Percentiles rank a stretch among this genome's conserved stretches.
These are phyloP conservation scores for Hofmannophila pseudospretella DNA, from an alignment of 2,888 invertebrate species.

Conservation along the genomic window DNA sequence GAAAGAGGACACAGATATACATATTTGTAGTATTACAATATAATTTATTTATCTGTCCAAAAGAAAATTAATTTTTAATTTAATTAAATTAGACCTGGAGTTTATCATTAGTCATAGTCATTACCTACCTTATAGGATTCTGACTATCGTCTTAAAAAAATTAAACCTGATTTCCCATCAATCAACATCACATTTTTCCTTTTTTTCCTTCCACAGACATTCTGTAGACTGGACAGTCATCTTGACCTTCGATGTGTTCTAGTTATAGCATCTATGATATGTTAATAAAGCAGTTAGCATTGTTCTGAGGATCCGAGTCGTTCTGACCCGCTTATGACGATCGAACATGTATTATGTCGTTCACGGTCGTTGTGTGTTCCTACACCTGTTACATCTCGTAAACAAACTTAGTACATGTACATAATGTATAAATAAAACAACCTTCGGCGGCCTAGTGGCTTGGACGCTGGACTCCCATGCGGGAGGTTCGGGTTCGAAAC, in stretches of 20 bases:
- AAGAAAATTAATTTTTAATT: too few relatives aligned
- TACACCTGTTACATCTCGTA: conserved; percentile 1
- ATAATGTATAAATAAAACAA: too few relatives aligned
- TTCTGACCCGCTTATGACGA: conserved; percentile 8
- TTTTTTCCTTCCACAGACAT: conserved; percentile 9
- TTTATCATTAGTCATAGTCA: too few relatives aligned
- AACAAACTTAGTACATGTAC: background rate
- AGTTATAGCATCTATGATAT: conserved; percentile 60
- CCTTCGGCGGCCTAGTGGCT: too few relatives aligned
- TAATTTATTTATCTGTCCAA: too few relatives aligned
- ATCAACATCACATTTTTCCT: conserved; percentile 1
- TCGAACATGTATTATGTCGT: conserved; percentile 3
- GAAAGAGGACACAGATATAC: too few relatives aligned
- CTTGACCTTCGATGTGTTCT: conserved; percentile 59
- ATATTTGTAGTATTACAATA: too few relatives aligned
- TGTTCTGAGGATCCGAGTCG: conserved; percentile 50
- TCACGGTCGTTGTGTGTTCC: conserved; percentile 5
- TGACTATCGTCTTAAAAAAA: too few relatives aligned
- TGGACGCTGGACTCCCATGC: too few relatives aligned
- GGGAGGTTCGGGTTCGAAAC: too few relatives aligned
- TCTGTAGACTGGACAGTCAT: conserved; percentile 18
- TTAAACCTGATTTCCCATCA: background rate
- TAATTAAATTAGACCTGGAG: too few relatives aligned
- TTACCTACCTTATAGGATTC: too few relatives aligned
- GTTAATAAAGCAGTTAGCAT: conserved; percentile 73